Conservation (phyloP, 2,888 invertebrate species). For the Drosophila robusta region DNA sequence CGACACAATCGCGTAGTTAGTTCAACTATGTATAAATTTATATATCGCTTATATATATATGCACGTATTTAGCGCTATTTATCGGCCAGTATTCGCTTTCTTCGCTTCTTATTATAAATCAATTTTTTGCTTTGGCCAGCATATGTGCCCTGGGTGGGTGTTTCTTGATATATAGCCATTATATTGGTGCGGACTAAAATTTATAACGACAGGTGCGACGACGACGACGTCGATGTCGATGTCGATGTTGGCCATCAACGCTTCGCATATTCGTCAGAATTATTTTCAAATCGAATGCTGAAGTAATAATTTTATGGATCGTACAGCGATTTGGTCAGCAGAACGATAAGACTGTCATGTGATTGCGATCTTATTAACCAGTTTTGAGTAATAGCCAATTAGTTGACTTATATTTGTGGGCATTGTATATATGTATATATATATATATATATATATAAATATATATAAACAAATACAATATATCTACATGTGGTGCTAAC, state of each 20-base stretch:
- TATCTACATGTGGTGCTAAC: too few relatives aligned
- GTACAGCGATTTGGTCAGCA: background rate
- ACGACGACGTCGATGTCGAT: constrained; percentile 13
- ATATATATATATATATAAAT: background rate
- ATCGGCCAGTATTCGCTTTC: constrained; percentile 16
- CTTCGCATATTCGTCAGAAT: constrained; percentile 44
- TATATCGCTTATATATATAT: background rate
- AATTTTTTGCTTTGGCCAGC: constrained; percentile 30
- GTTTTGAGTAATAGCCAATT: constrained; percentile 39
- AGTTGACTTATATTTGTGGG: constrained; percentile 2
- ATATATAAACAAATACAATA: too few relatives aligned
- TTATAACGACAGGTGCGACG: constrained; percentile 70
- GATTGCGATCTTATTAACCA: constrained; percentile 29
- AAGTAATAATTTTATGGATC: constrained; percentile 62
- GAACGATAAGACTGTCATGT: constrained; percentile 8
- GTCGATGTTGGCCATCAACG: constrained; percentile 27
- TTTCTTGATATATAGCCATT: constrained; percentile 55
- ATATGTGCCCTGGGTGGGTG: constrained; percentile 24
- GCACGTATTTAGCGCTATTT: constrained; percentile 17
- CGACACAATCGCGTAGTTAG: constrained; percentile 8
- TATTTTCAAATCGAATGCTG: constrained; percentile 8
- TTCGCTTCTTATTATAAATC: constrained; percentile 55
- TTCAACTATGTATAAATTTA: background rate
- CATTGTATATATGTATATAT: background rate
- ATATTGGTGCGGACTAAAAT: constrained; percentile 49